These are phyloP conservation scores for Dunckerocampus dactyliophorus DNA, from an alignment of 2,113 vertebrate genomes.

Conservation along the genomic window DNA sequence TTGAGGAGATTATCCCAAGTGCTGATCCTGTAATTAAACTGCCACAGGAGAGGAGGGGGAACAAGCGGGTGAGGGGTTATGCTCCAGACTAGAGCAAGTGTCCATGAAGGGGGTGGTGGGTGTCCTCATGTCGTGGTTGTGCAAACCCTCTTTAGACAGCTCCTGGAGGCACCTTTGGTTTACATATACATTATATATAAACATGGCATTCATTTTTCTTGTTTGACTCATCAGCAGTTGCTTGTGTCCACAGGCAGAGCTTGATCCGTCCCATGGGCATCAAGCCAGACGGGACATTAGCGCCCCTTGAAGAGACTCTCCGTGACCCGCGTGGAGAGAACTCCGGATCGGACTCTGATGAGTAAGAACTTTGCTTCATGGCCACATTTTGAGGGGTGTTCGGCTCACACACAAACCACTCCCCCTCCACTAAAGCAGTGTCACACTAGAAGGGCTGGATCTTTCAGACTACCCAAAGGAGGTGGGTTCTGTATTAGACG, in stretches of 20 bases:
- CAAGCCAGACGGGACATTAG: conserved; percentile 86
- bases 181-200: no score
- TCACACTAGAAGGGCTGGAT: conserved; percentile 28
- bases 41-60: conserved; percentile 46
- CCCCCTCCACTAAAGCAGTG: conserved; percentile 19
- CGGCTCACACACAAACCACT: neutral
- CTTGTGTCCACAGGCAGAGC: conserved; percentile 81
- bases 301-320: conserved; percentile 87
- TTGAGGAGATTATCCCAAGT: conserved; percentile 96
- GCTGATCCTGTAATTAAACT: conserved; percentile 97
- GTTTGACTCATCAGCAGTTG: conserved; percentile 6
- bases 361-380: conserved; percentile 31
- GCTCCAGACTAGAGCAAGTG: conserved; percentile 62
- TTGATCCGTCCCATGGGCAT: conserved; percentile 95
- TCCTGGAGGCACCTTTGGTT: neutral
- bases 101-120: conserved; percentile 36
- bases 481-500: conserved; percentile 4
- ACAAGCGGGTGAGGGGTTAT: conserved; percentile 62
- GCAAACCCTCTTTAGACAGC: neutral
- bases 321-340: conserved; percentile 71
- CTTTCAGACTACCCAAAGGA: neutral
- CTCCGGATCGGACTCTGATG: conserved; percentile 90
- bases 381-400: conserved; percentile 4
- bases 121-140: neutral
- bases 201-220: neutral